Evolutionary conservation across 2,888 invertebrate species (phyloP).

Genomic region (Panorpa germanica): DNA sequence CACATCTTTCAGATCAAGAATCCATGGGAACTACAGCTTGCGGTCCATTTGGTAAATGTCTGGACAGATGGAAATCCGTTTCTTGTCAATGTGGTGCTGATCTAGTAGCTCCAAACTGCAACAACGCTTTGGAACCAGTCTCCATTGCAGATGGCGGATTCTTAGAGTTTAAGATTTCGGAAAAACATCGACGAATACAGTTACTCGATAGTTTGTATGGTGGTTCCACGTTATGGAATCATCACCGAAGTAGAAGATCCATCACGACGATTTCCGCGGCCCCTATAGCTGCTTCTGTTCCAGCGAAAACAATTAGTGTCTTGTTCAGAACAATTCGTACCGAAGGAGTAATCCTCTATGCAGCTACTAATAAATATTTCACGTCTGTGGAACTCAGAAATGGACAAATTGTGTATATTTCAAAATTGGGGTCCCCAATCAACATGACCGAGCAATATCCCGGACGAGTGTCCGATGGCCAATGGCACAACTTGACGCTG

Average conservation of each 20-base stretch:
- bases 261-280: constrained; percentile 18
- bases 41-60: constrained; percentile 47
- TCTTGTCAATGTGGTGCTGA: constrained; percentile 51
- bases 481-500: constrained; percentile 77
- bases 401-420: constrained; percentile 62
- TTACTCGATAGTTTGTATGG: constrained; percentile 60
- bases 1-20: constrained; percentile 21
- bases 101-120: constrained; percentile 62
- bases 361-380: constrained; percentile 73
- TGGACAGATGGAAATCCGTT: constrained; percentile 68
- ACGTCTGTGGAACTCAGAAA: constrained; percentile 61
- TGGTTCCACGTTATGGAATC: constrained; percentile 50
- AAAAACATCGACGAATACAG: constrained; percentile 74
- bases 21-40: constrained; percentile 30
- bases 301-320: constrained; percentile 56
- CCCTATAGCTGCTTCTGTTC: constrained; percentile 22
- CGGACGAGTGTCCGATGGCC: constrained; percentile 52
- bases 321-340: constrained; percentile 62
- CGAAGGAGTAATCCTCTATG: constrained; percentile 68
- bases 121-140: constrained; percentile 56
- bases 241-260: constrained; percentile 22
- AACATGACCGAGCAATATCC: constrained; percentile 60
- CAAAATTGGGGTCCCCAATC: constrained; percentile 56
- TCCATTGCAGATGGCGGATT: constrained; percentile 61
- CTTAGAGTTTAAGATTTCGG: constrained; percentile 59